phyloP scores from a whole-genome alignment of 2,888 invertebrate genomes.

The Epinotia brunnichana region DNA sequence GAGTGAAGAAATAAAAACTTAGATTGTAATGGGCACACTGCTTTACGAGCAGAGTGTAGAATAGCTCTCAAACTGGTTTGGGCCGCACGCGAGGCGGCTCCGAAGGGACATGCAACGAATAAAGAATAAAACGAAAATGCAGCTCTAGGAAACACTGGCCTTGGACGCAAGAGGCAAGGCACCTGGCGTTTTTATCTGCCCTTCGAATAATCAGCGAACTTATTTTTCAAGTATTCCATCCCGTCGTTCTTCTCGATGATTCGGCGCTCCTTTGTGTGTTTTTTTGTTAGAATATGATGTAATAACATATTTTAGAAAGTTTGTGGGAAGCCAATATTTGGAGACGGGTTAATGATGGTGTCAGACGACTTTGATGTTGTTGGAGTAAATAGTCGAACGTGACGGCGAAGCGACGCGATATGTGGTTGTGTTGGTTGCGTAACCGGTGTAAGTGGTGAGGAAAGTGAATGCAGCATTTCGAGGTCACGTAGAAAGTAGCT shows the following conservation, averaged over 20 bases:
- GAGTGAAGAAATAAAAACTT: slow-evolving; percentile 64
- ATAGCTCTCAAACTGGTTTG: slow-evolving; percentile 78
- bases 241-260: slow-evolving; percentile 7
- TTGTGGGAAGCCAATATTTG: slow-evolving; percentile 56
- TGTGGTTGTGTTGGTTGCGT: slow-evolving; percentile 79
- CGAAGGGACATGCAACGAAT: slow-evolving; percentile 80
- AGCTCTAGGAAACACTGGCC: slow-evolving; percentile 83
- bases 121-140: slow-evolving; percentile 83
- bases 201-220: slow-evolving; percentile 77
- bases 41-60: slow-evolving; percentile 72
- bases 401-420: slow-evolving; percentile 59
- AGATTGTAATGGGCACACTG: slow-evolving; percentile 69
- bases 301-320: slow-evolving; percentile 57
- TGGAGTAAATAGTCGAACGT: slow-evolving; percentile 51
- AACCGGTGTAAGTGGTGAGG: slow-evolving; percentile 79
- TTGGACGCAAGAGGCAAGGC: slow-evolving; percentile 80
- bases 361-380: slow-evolving; percentile 57
- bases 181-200: slow-evolving; percentile 82
- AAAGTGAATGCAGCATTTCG: slow-evolving; percentile 83
- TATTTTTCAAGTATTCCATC: slow-evolving; percentile 70
- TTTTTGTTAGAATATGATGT: slow-evolving; percentile 56
- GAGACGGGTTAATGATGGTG: slow-evolving; percentile 51
- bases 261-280: slow-evolving; percentile 43
- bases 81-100: slow-evolving; percentile 78
- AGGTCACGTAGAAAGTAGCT: slow-evolving; percentile 83